Conservation (phyloP, 2,888 invertebrate genomes). For the Operophtera brumata region DNA sequence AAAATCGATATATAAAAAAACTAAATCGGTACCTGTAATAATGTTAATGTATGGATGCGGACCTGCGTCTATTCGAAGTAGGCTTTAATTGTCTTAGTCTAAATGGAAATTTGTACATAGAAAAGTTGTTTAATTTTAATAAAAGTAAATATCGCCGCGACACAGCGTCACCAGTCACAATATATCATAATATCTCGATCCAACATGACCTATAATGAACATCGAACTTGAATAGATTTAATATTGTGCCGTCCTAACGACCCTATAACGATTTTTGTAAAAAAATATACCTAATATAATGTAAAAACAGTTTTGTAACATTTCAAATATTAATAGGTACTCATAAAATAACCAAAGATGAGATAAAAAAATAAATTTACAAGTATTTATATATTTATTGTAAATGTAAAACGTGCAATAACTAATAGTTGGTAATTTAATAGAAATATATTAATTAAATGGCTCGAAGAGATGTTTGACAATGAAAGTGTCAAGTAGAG, state of each 20-base stretch:
- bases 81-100: slow-evolving; percentile 80
- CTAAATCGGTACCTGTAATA: slow-evolving; percentile 74
- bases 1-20: slow-evolving; percentile 55
- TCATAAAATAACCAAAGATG: slow-evolving; percentile 78
- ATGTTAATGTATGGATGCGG: slow-evolving; percentile 78
- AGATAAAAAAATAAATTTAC: slow-evolving; percentile 74
- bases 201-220: slow-evolving; percentile 73
- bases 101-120: slow-evolving; percentile 79
- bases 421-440: slow-evolving; percentile 79
- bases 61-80: slow-evolving; percentile 79
- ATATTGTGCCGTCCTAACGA: slow-evolving; percentile 81
- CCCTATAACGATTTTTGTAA: slow-evolving; percentile 78
- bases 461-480: slow-evolving; percentile 70
- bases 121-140: slow-evolving; percentile 62
- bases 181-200: slow-evolving; percentile 50
- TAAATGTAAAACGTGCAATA: slow-evolving; percentile 82
- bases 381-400: slow-evolving; percentile 81
- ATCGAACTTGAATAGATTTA: slow-evolving; percentile 79
- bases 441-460: slow-evolving; percentile 72
- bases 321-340: slow-evolving; percentile 79
- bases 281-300: slow-evolving; percentile 76
- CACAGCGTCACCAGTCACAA: slow-evolving; percentile 47
- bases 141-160: slow-evolving; percentile 59
- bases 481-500: slow-evolving; percentile 45
- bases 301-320: slow-evolving; percentile 79